Evolutionary conservation across 2,888 invertebrate genomes (phyloP).

Genomic region (Tetrapedia diversipes): DNA sequence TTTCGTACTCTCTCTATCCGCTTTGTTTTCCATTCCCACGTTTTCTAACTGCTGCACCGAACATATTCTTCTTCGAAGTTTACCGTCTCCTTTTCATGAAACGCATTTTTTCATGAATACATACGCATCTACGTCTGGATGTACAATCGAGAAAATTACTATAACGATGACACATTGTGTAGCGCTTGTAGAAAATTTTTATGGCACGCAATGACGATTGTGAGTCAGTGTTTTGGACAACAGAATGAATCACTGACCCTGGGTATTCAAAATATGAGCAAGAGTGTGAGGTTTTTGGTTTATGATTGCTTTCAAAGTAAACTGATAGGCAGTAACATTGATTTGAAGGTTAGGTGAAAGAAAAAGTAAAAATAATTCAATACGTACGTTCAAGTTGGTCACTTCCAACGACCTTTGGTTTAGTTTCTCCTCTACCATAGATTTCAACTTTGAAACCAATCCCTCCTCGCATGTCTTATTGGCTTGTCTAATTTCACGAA

Average conservation of each 20-base stretch:
- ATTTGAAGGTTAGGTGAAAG: background rate
- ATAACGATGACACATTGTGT: background rate
- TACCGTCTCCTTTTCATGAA: background rate
- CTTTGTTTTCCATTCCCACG: slow-evolving; percentile 70
- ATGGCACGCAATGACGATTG: background rate
- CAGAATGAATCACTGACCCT: slow-evolving; percentile 18
- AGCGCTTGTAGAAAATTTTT: background rate
- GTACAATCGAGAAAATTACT: background rate
- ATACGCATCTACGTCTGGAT: background rate
- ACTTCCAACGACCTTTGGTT: slow-evolving; percentile 73
- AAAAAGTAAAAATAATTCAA: background rate
- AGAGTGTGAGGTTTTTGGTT: background rate
- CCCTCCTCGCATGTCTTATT: slow-evolving; percentile 79
- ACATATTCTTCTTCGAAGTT: slow-evolving; percentile 8
- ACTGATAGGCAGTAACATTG: background rate
- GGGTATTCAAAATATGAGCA: background rate
- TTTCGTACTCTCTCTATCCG: slow-evolving; percentile 13
- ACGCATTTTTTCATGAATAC: background rate
- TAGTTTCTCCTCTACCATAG: slow-evolving; percentile 75
- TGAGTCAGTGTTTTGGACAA: slow-evolving; percentile 12
- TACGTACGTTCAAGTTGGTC: slow-evolving; percentile 76
- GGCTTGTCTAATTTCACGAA: slow-evolving; percentile 81
- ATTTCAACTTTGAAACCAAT: slow-evolving; percentile 77
- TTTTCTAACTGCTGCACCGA: slow-evolving; percentile 35
- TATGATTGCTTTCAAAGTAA: background rate